phyloP scores from a whole-genome alignment of 2,797 vertebrate species.

The Trematomus bernacchii region DNA sequence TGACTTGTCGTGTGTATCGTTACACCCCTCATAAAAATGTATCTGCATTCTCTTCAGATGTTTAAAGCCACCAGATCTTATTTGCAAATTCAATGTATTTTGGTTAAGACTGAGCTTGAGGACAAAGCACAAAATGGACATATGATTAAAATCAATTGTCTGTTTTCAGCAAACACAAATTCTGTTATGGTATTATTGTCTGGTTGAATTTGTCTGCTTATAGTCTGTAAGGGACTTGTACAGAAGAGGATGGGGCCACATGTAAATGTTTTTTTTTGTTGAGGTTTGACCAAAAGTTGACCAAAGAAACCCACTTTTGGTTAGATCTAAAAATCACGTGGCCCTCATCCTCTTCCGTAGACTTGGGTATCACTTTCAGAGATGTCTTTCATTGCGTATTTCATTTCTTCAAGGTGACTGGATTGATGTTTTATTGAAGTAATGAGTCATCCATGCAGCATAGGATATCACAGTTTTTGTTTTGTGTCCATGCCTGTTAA shows the following conservation, averaged over 20 bases:
- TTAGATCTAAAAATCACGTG: no score
- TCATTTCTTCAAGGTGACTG: not conserved
- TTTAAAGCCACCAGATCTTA: not conserved
- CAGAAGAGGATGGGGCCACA: no score
- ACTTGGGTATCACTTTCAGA: no score
- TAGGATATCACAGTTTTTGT: not conserved
- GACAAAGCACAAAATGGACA: not conserved
- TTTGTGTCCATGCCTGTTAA: constrained; percentile 24
- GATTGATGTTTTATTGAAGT: not conserved
- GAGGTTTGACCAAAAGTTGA: no score
- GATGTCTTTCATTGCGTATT: no score
- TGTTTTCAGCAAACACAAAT: not conserved
- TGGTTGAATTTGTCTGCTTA: not conserved
- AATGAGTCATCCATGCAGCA: not conserved
- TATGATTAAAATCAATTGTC: not conserved
- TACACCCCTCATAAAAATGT: no score
- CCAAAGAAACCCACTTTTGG: no score
- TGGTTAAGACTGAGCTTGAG: not conserved
- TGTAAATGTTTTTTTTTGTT: no score
- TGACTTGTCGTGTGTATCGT: no score
- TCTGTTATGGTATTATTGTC: not conserved
- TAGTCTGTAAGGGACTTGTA: not conserved
- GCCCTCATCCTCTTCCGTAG: no score
- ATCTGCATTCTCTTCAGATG: not conserved
- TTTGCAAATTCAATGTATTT: not conserved